Conservation (phyloP, 2,888 invertebrate genomes). For the Lycophotia porphyrea region DNA sequence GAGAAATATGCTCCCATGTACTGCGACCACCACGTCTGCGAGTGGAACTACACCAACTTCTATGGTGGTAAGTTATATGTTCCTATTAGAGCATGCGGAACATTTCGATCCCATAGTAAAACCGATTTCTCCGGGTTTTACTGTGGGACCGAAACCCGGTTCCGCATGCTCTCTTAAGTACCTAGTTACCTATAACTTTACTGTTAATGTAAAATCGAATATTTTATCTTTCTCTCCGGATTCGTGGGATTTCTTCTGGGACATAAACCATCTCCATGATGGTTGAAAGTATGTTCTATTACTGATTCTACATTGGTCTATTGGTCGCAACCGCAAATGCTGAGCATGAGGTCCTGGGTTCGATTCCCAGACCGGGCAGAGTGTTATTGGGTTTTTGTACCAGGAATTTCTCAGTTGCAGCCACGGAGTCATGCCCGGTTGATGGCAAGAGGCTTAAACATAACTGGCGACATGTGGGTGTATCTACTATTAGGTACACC, state of each 20-base stretch:
- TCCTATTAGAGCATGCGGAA: too few relatives aligned
- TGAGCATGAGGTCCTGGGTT: too few relatives aligned
- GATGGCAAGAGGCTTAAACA: neutral
- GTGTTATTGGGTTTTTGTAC: neutral
- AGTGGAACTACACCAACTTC: slow-evolving; percentile 87
- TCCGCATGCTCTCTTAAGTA: too few relatives aligned
- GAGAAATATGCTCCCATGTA: slow-evolving; percentile 78
- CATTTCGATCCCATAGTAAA: too few relatives aligned
- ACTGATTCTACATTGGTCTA: neutral
- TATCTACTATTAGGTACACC: too few relatives aligned
- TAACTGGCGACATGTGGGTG: neutral
- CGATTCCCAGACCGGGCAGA: neutral
- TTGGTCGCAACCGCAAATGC: neutral
- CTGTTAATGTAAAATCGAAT: neutral
- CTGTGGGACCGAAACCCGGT: too few relatives aligned
- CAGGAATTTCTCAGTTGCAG: neutral
- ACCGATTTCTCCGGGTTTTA: too few relatives aligned
- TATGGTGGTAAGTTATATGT: slow-evolving; percentile 80
- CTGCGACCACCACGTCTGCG: slow-evolving; percentile 87
- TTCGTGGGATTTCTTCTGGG: neutral
- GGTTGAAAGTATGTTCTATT: neutral
- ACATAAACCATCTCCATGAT: neutral
- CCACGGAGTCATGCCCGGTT: too few relatives aligned
- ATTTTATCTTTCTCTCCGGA: neutral
- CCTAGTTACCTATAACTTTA: too few relatives aligned